Evolutionary conservation across 2,888 invertebrate species (phyloP).

Genomic region (Mesorhabditis spiculigera): DNA sequence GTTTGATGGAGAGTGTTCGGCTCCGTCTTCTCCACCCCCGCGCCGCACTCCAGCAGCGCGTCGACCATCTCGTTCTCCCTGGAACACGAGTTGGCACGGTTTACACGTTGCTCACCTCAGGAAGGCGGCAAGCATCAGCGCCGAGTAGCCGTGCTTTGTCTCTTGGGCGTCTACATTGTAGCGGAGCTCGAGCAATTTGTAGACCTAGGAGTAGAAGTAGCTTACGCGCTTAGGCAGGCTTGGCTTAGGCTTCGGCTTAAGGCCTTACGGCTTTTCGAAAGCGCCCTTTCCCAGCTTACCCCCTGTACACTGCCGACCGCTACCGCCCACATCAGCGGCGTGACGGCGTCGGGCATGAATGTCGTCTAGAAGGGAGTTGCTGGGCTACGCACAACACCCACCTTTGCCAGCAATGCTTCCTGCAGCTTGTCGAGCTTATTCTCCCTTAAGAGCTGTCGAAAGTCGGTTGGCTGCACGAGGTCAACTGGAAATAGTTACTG

Average conservation of each 20-base stretch:
- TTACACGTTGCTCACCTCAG: background rate
- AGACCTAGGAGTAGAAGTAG: slow-evolving; percentile 10
- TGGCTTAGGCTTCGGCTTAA: background rate
- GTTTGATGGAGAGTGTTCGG: slow-evolving; percentile 2
- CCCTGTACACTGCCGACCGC: slow-evolving; percentile 24
- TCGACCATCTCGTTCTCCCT: slow-evolving; percentile 1
- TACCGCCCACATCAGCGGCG: slow-evolving; percentile 28
- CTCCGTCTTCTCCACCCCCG: background rate
- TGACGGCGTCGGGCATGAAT: slow-evolving; percentile 22
- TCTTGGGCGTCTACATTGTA: slow-evolving; percentile 2
- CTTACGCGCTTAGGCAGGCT: background rate
- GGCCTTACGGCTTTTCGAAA: too few species aligned
- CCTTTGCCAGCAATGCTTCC: background rate
- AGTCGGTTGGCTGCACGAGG: slow-evolving; percentile 5
- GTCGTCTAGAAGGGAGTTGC: background rate
- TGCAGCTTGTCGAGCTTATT: background rate
- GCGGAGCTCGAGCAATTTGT: slow-evolving; percentile 8
- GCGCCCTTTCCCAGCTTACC: slow-evolving; percentile 11
- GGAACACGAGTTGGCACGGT: background rate
- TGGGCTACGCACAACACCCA: background rate
- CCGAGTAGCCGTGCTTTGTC: slow-evolving; percentile 4
- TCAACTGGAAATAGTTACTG: background rate
- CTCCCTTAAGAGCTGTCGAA: background rate
- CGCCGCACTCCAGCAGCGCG: background rate
- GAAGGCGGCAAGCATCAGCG: slow-evolving; percentile 5